Base-by-base conservation (phyloP, 1,140 invertebrate species). In the Saccostrea cuccullata region DNA sequence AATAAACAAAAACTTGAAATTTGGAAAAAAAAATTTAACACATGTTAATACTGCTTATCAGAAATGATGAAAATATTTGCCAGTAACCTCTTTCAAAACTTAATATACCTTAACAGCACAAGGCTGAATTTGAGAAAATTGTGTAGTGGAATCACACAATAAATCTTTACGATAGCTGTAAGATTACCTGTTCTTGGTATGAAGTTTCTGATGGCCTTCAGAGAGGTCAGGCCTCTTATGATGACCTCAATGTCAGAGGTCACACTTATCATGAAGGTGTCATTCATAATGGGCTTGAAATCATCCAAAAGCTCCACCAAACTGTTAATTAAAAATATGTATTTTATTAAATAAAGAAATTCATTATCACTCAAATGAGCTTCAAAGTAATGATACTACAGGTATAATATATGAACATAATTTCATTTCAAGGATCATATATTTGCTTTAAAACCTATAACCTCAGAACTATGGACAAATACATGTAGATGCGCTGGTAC, bases 221-320 rank as follows among this genome's bases (percentile, higher is more conserved):
- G 86, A 17, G 91, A 92, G n/a, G 92, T 86, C 17, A 93, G 58
- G 9, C 93, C 93, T 47, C 84, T 56, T 4, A 91, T 90, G 15
- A 94, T 55, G 26, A 86, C 73, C 67, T 87, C 87, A 13, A 92
- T 86, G 55, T 92, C 92, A 47, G 87, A 90, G 1, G 93, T 58
- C 30, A 93, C 55, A 8, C 36, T 40, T 12, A 87, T 77, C 17
- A 89, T 56, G 17, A 89, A 56, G 23, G 87, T 85, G 56, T 64
- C 70, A n/a, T 86, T 82, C 82, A 88, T 67, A 13, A 92, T 13
- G 13, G 64, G 56, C 36, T 89, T 86, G 26, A 92, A 90, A 82
- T 91, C 88, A 40, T 91, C 87, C 30, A 92, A 40, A 13, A 92
- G 77, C 2, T 55, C 56, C 82, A 90, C 88, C 84, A 92, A 87